Evolutionary conservation across 2,113 vertebrate genomes (phyloP), one percentile per base, ranked within the genome.

Genomic region (Pollachius pollachius): DNA sequence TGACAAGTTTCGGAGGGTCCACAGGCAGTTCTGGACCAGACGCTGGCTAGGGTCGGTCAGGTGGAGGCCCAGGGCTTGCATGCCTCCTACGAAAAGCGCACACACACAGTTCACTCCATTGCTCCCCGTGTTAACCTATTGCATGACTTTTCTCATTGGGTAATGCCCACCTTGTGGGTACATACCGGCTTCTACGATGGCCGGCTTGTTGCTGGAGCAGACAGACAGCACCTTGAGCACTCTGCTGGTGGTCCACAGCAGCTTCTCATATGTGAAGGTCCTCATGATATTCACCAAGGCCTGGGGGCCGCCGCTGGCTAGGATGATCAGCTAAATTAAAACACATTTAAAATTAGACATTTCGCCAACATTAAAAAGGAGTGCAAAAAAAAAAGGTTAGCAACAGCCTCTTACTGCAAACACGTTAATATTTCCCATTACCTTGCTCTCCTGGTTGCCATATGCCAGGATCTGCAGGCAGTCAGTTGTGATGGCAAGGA

Each of bases 381-480:
- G 27, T 27, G 3, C 5, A 4, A 30, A 5, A 4, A 30, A 3
- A 30, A 30, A 30, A 30, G 30, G 30, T 30, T 5, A 30, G 5
- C 3, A 30, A 27, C 27, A 27, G 1, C 30, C 3, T 2, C 5
- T 30, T 30, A 30, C 1, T 30, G 30, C 30, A 30, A 30, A 30
- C 30, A 30, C 27, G 27, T 30, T 5, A 30, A 30, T 30, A 6
- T 30, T 6, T 30, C 30, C 30, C 1, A 34, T 68, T 87, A 99
- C 97, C 94, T 99, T 99, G 91, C 97, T 99, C 86, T 99, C 97
- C 74, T 99, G 97, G 89, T 99, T 99, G 83, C 97, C 97, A 11
- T 99, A 99, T 0, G 97, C 97, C 85, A 99, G 93, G 78, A 99
- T 99, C 91, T 99, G 97, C 76, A 99, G 95, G 78, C 97, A 99